Evolutionary conservation across 2,888 invertebrate species (phyloP), one percentile per base, ranked within the genome.

Genomic region (Drosophila vallismaia): DNA sequence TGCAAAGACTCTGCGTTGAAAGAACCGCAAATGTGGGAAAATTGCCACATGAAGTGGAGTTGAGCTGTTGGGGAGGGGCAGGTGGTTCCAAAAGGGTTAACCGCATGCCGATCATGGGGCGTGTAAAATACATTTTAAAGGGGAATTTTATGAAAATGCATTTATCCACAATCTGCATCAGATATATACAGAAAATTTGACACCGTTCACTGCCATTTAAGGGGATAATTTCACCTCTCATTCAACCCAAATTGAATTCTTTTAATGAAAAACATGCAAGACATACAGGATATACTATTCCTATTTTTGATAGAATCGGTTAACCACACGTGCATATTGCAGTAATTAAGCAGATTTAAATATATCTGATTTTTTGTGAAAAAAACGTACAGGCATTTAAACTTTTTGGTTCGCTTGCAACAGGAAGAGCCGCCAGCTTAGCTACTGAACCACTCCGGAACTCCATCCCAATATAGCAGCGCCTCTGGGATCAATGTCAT

Each of bases 321-420:
- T 40, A 49, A 51, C 24, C 29, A 40, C 76, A 63, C 71, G 60
- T 63, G 59, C 24, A 19, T 44, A 53, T 38, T 33, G 31, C 28
- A 49, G 76, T 73, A 83, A 84, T 86, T 83, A 83, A 83, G 79
- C 75, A 75, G 66, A 81, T 80, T 74, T 70, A 76, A 76, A 79
- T 69, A 19, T 71, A 72, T 82, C 74, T 28, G 78, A 86, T 80
- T 78, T 73, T 75, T 77, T 84, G 87, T 72, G 86, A 88, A 84
- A 83, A 82, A 76, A 71, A 74, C 55, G 62, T 71, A 56, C 75
- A 69, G 75, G 86, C 80, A 82, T 86, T 88, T 88, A 88, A 88
- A 88, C 76, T 79, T 55, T 57, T 28, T 26, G 52, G 10, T 14
- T 67, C 64, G 56, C 62, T 36, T 46, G 54, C 51, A 52, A 55